These are phyloP conservation scores for Helostoma temminkii DNA, from an alignment of 2,797 vertebrate genomes.

Conservation along the genomic window DNA sequence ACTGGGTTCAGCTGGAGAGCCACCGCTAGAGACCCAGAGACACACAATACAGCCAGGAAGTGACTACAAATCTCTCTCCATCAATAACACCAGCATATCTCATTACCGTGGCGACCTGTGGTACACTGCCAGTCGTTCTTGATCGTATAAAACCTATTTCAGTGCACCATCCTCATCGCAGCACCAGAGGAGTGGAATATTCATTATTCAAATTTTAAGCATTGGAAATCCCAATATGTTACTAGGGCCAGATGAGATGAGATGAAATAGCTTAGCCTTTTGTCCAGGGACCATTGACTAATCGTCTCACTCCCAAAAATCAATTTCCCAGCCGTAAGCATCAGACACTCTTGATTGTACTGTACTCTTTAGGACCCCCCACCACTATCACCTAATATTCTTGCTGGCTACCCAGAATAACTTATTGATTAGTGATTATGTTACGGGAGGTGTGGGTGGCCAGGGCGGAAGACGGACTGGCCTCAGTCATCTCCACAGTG, in stretches of 20 bases:
- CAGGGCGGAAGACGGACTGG: slow-evolving; percentile 77
- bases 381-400: slow-evolving; percentile 78
- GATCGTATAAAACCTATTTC: slow-evolving; percentile 83
- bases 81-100: slow-evolving; percentile 78
- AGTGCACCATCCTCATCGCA: slow-evolving; percentile 46
- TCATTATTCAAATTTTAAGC: slow-evolving; percentile 86
- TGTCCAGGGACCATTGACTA: slow-evolving; percentile 84
- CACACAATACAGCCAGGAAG: slow-evolving; percentile 75
- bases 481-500: slow-evolving; percentile 76
- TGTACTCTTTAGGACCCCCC: slow-evolving; percentile 80
- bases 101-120: slow-evolving; percentile 77
- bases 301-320: slow-evolving; percentile 80
- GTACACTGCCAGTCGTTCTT: slow-evolving; percentile 73
- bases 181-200: slow-evolving; percentile 74
- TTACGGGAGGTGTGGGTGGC: slow-evolving; percentile 80
- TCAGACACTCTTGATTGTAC: slow-evolving; percentile 83
- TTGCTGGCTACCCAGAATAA: slow-evolving; percentile 73
- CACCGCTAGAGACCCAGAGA: slow-evolving; percentile 57
- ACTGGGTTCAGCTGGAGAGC: slow-evolving; percentile 58
- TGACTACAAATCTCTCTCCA: slow-evolving; percentile 67
- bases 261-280: slow-evolving; percentile 86
- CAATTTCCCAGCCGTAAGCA: slow-evolving; percentile 83
- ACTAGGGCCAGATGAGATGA: slow-evolving; percentile 83
- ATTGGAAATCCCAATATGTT: slow-evolving; percentile 84
- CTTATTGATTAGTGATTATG: slow-evolving; percentile 82